phyloP scores from a whole-genome alignment of 2,888 invertebrate genomes.

The Pollenia angustigena region DNA sequence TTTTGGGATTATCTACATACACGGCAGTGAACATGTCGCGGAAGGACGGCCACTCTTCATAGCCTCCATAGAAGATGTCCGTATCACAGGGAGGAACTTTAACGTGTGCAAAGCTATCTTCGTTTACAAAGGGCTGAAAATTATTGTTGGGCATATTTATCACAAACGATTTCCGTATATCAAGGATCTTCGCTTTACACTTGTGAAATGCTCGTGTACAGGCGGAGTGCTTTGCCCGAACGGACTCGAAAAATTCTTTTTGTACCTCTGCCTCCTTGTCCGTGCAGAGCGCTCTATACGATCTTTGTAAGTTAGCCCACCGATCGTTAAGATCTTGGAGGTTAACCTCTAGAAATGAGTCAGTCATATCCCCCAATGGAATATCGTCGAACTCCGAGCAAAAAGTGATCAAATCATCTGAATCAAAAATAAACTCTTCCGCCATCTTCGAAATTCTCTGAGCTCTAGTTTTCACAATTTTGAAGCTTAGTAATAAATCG shows the following conservation, averaged over 20 bases:
- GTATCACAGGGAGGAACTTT: constrained; percentile 30
- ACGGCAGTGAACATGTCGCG: too few relatives aligned
- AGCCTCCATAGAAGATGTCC: constrained; percentile 19
- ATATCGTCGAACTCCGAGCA: constrained; percentile 5
- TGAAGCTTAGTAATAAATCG: too few relatives aligned
- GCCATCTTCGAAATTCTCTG: too few relatives aligned
- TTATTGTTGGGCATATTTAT: too few relatives aligned
- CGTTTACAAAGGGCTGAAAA: not conserved
- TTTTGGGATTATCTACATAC: constrained; percentile 4
- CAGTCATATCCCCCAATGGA: constrained; percentile 16
- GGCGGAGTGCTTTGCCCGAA: constrained; percentile 1
- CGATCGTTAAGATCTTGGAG: not conserved
- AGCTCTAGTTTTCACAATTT: too few relatives aligned
- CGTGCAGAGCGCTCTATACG: too few relatives aligned
- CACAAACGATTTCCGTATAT: too few relatives aligned
- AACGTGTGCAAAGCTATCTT: not conserved
- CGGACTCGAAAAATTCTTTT: not conserved
- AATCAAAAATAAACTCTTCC: too few relatives aligned
- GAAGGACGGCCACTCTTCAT: not conserved
- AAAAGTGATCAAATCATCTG: not conserved
- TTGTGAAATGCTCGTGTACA: constrained; percentile 13
- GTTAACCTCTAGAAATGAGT: not conserved
- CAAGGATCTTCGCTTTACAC: constrained; percentile 27
- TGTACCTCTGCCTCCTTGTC: too few relatives aligned
- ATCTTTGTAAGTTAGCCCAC: constrained; percentile 7